phyloP scores from a whole-genome alignment of 1,140 invertebrate genomes.

The Melipona quadrifasciata region DNA sequence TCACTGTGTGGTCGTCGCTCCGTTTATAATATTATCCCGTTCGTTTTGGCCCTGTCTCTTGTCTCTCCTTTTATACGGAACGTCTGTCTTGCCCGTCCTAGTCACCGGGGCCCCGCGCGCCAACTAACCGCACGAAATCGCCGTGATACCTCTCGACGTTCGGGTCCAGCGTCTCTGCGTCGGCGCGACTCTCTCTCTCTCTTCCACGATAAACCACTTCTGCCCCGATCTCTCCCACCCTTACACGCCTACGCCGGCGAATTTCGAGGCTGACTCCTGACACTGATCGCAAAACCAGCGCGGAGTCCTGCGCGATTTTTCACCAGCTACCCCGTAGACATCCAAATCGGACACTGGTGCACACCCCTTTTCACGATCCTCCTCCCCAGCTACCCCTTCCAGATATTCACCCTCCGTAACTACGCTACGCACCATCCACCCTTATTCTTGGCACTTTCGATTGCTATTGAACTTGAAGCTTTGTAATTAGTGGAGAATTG shows the following conservation, averaged over 20 bases:
- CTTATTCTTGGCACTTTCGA: conserved; percentile 11
- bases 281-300: not conserved
- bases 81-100: conserved; percentile 73
- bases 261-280: conserved; percentile 1
- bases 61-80: conserved; percentile 55
- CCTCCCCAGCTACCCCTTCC: not conserved
- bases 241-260: not conserved
- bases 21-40: conserved; percentile 49
- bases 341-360: too few relatives aligned
- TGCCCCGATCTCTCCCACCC: conserved; percentile 10
- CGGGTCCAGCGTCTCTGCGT: conserved; percentile 66
- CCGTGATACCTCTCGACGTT: conserved; percentile 59
- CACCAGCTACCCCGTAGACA: too few relatives aligned
- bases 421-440: not conserved
- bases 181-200: too few relatives aligned
- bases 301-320: not conserved
- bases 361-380: not conserved
- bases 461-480: conserved; percentile 47
- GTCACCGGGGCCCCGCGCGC: conserved; percentile 81
- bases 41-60: conserved; percentile 58
- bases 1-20: conserved; percentile 60
- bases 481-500: conserved; percentile 27
- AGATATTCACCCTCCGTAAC: not conserved
- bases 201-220: conserved; percentile 20
- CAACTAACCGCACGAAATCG: conserved; percentile 80